A percentile compares a stretch with the other conserved stretches of the same genome.
Conservation (phyloP, 2,797 vertebrate species). For the Philypnodon macrostomus region DNA sequence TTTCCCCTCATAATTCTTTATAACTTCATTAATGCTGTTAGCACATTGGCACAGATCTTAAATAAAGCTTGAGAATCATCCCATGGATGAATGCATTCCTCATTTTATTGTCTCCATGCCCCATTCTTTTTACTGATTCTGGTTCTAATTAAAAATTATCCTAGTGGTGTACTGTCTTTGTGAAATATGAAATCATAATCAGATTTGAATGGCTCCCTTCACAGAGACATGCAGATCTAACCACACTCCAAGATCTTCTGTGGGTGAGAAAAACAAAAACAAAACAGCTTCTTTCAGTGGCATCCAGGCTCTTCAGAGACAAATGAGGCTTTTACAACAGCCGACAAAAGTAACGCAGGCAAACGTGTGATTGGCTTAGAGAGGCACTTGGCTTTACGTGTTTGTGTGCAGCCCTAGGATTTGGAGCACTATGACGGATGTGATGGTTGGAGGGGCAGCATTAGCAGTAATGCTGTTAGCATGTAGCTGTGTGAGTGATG, state of each 20-base stretch:
- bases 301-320: constrained; percentile 55
- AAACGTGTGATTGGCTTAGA: constrained; percentile 51
- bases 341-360: constrained; percentile 60
- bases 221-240: constrained; percentile 46
- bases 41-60: constrained; percentile 84
- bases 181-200: constrained; percentile 77
- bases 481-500: constrained; percentile 77
- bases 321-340: constrained; percentile 60
- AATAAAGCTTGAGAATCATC: constrained; percentile 79
- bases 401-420: constrained; percentile 62
- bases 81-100: constrained; percentile 74
- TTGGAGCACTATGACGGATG: constrained; percentile 70
- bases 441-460: constrained; percentile 75
- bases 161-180: constrained; percentile 68
- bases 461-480: constrained; percentile 77
- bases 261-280: constrained; percentile 49
- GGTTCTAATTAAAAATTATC: constrained; percentile 82
- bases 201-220: constrained; percentile 67
- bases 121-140: constrained; percentile 72
- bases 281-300: constrained; percentile 58
- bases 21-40: constrained; percentile 98
- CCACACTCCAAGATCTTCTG: constrained; percentile 39
- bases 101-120: constrained; percentile 76
- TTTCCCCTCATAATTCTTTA: constrained; percentile 99
- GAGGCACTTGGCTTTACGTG: constrained; percentile 38